phyloP scores from a whole-genome alignment of 2,888 invertebrate genomes.

The Spodoptera exigua region DNA sequence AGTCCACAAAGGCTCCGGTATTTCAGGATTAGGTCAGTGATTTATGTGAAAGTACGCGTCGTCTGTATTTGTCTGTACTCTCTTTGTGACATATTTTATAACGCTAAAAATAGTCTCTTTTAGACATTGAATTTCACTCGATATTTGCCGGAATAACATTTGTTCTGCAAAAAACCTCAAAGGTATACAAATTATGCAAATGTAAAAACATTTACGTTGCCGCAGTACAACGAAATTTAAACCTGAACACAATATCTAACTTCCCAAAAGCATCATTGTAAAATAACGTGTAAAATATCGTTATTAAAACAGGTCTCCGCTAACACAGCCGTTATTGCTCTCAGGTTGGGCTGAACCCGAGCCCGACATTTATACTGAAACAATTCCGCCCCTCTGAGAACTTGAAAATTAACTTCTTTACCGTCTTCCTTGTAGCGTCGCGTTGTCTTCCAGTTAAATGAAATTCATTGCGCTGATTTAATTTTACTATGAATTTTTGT shows the following conservation, averaged over 20 bases:
- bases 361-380: slow-evolving; percentile 44
- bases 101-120: neutral
- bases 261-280: slow-evolving; percentile 47
- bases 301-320: slow-evolving; percentile 53
- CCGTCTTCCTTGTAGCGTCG: slow-evolving; percentile 31
- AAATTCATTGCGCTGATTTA: slow-evolving; percentile 52
- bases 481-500: slow-evolving; percentile 27
- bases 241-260: slow-evolving; percentile 46
- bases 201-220: slow-evolving; percentile 30
- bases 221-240: slow-evolving; percentile 46
- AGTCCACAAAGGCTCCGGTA: slow-evolving; percentile 25
- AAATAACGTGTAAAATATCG: slow-evolving; percentile 57
- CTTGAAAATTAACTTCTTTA: slow-evolving; percentile 57
- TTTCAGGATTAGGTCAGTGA: slow-evolving; percentile 46
- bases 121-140: neutral
- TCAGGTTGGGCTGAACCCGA: slow-evolving; percentile 40
- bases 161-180: neutral
- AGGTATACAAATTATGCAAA: slow-evolving; percentile 39
- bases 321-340: slow-evolving; percentile 50
- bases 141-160: neutral
- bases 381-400: slow-evolving; percentile 49
- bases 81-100: neutral
- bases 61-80: slow-evolving; percentile 19
- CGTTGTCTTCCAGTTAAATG: slow-evolving; percentile 48
- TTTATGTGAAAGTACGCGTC: slow-evolving; percentile 35